Percentiles rank a stretch among this genome's conserved stretches.
These are phyloP conservation scores for Lasioglossum marginatum DNA, from an alignment of 2,888 invertebrate genomes.

Conservation along the genomic window DNA sequence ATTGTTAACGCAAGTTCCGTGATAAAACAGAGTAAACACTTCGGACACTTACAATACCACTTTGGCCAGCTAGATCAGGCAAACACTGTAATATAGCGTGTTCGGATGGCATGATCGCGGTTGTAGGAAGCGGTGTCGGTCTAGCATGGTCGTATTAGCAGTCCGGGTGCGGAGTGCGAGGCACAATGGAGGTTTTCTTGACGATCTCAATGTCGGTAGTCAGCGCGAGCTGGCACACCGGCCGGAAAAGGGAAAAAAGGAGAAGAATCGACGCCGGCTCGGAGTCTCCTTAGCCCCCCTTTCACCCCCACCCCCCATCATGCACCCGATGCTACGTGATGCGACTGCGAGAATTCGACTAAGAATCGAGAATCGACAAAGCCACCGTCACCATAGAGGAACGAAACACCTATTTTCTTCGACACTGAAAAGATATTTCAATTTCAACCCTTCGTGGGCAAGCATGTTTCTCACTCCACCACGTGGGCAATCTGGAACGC, in stretches of 20 bases:
- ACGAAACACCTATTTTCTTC: neutral
- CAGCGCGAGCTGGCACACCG: slow-evolving; percentile 58
- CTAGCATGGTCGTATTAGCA: slow-evolving; percentile 59
- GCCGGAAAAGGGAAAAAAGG: slow-evolving; percentile 66
- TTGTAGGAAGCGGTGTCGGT: slow-evolving; percentile 37
- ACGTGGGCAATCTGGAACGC: neutral
- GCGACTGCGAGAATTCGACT: too few relatives aligned
- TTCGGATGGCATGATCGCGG: slow-evolving; percentile 18
- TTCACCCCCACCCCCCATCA: slow-evolving; percentile 10
- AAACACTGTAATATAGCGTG: neutral
- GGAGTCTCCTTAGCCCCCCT: slow-evolving; percentile 31
- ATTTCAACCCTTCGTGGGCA: neutral
- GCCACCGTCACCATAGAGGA: neutral
- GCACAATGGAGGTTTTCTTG: slow-evolving; percentile 68
- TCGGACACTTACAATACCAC: neutral
- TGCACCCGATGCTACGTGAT: slow-evolving; percentile 65
- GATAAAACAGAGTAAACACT: neutral
- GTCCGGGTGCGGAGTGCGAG: slow-evolving; percentile 67
- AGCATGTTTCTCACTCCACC: neutral
- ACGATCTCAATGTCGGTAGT: slow-evolving; percentile 72
- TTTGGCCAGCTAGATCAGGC: neutral
- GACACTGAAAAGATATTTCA: neutral
- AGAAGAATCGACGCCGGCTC: slow-evolving; percentile 64
- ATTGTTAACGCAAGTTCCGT: too few relatives aligned
- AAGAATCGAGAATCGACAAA: slow-evolving; percentile 56